Base-by-base conservation (phyloP, 1,140 invertebrate genomes). In the Trachymyrmex cornetzi region DNA sequence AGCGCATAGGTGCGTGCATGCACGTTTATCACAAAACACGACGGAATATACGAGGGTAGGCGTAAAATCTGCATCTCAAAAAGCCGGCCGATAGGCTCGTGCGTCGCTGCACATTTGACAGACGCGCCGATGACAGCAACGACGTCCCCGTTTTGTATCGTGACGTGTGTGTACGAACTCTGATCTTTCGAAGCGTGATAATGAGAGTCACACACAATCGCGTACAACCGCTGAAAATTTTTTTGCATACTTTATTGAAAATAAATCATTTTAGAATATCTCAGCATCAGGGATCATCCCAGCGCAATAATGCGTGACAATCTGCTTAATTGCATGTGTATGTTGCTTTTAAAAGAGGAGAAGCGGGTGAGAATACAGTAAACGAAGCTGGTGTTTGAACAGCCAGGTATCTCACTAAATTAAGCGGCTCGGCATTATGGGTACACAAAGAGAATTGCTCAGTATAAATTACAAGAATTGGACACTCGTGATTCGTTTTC, bases 31-130 rank as follows among this genome's bases (percentile, higher is more conserved):
- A 67, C 75, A 44, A 88, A 88, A 90, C 80, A 87, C 22, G 85
- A 74, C 75, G 24, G 59, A 88, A 90, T 88, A 85, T 88, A 64
- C 75, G 69, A 72, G 24, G 55, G 34, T 71, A 87, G 89, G 89
- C 89, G 67, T 87, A 86, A 88, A 86, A 91, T 91, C 90, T 91
- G 90, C 90, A 91, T 91, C 89, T 91, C 90, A 91, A 91, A 91
- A 91, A 91, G 90, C 66, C 19, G 34, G 16, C 38, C 77, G 69
- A 77, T 84, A 14, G 69, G 27, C 44, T 59, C 53, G n/a, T 87
- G 87, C 89, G 87, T 74, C 85, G 75, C 27, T 64, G 89, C 88
- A 91, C 87, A 90, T 88, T 90, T 79, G 89, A 91, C 69, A 81
- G 89, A 91, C 87, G 77, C 69, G 44, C 64, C 75, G 87, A 88